Evolutionary conservation across 2,113 vertebrate species (phyloP).

Genomic region (Sisor rabdophorus): DNA sequence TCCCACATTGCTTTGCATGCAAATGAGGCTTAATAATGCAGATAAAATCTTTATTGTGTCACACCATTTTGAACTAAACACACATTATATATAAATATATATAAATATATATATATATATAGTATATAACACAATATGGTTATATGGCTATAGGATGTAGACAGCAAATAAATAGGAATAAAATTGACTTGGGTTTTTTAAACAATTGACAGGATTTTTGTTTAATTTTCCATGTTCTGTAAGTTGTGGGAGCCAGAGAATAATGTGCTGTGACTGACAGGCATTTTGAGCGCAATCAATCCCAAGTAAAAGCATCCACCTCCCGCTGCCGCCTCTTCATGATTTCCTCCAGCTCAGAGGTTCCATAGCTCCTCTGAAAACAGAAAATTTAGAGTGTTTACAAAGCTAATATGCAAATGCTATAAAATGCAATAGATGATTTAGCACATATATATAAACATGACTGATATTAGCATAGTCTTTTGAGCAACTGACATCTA

Average conservation of each 20-base stretch:
- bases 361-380: conserved; percentile 39
- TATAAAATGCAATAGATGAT: neutral
- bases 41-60: conserved; percentile 24
- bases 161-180: neutral
- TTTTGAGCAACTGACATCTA: conserved; percentile 64
- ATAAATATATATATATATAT: neutral
- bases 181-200: neutral
- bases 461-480: neutral
- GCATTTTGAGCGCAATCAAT: conserved; percentile 42
- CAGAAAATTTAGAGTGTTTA: neutral
- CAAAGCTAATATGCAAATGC: neutral
- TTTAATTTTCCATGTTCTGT: conserved; percentile 27
- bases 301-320: conserved; percentile 43
- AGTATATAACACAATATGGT: too few species aligned
- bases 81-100: neutral
- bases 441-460: neutral
- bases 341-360: conserved; percentile 49
- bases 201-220: neutral
- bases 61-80: neutral
- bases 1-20: conserved; percentile 3
- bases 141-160: neutral
- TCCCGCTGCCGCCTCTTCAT: conserved; percentile 50
- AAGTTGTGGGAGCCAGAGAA: conserved; percentile 33
- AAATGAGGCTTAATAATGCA: conserved; percentile 8
- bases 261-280: conserved; percentile 32